Conservation (phyloP, 2,113 vertebrate species). For the Anolis sagrei region DNA sequence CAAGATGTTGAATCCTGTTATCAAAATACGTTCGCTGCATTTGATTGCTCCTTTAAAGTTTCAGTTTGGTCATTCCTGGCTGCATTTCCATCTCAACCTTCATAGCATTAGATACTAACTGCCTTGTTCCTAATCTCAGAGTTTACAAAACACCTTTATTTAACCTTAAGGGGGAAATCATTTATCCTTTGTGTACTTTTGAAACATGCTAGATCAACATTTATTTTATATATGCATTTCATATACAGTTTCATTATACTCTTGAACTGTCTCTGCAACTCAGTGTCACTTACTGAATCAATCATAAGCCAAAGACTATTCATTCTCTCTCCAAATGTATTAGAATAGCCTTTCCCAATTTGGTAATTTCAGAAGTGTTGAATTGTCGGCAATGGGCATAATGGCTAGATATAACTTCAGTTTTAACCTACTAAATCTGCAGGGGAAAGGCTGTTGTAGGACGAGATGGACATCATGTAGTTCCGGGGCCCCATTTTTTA, state of each 20-base stretch:
- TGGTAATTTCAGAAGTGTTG: not conserved
- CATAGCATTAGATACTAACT: too few species aligned
- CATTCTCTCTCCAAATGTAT: not conserved
- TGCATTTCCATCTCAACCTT: too few species aligned
- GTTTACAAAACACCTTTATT: not conserved
- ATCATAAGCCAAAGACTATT: not conserved
- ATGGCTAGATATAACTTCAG: not conserved
- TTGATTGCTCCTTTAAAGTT: too few species aligned
- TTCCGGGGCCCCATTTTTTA: too few species aligned
- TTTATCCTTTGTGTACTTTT: not conserved
- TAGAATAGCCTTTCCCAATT: not conserved
- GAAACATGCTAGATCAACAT: not conserved
- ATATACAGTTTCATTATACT: not conserved
- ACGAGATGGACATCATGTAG: too few species aligned
- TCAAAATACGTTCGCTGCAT: too few species aligned
- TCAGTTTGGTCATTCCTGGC: too few species aligned
- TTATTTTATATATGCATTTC: not conserved
- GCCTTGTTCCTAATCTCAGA: too few species aligned
- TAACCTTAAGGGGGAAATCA: not conserved
- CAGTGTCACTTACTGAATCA: not conserved
- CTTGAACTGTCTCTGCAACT: not conserved
- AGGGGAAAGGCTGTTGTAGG: too few species aligned
- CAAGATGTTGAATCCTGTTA: too few species aligned
- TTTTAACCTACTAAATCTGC: too few species aligned
- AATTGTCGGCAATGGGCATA: not conserved